Percentiles rank a stretch among this genome's conserved stretches.
Evolutionary conservation across 2,797 vertebrate genomes (phyloP).

Genomic region (Octomys mimax): DNA sequence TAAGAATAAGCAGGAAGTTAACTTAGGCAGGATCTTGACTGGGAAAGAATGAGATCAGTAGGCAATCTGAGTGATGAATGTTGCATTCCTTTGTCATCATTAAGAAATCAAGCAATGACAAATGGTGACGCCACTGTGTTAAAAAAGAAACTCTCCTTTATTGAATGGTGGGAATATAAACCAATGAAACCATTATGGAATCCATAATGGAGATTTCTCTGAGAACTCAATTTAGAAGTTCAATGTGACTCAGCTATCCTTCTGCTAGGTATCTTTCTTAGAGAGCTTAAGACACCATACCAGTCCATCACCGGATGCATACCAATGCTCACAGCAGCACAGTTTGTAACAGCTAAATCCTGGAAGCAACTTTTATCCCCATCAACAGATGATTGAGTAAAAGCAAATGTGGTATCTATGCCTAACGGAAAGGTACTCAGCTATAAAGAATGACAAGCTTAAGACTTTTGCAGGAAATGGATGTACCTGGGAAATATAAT

Average conservation of each 20-base stretch:
- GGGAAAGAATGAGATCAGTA: background rate
- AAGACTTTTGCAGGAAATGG: background rate
- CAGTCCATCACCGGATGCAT: background rate
- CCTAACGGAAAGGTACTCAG: background rate
- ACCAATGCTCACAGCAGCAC: background rate
- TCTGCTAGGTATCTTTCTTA: background rate
- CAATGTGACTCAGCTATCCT: background rate
- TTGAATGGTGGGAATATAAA: background rate
- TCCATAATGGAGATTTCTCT: background rate
- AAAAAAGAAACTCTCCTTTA: background rate
- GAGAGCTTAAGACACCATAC: background rate
- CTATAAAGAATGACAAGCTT: background rate
- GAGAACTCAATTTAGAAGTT: background rate
- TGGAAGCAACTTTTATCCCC: background rate
- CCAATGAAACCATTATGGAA: background rate
- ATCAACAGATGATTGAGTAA: background rate
- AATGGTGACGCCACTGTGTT: background rate
- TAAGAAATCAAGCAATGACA: background rate
- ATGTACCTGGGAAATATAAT: background rate
- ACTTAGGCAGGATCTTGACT: background rate
- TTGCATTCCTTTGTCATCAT: background rate
- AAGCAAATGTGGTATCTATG: background rate
- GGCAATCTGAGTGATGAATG: background rate
- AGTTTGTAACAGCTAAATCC: background rate
- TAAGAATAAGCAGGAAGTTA: background rate